A percentile compares a stretch with the other conserved stretches of the same genome.
Conservation (phyloP, 2,797 vertebrate genomes). For the Meda fulgida region DNA sequence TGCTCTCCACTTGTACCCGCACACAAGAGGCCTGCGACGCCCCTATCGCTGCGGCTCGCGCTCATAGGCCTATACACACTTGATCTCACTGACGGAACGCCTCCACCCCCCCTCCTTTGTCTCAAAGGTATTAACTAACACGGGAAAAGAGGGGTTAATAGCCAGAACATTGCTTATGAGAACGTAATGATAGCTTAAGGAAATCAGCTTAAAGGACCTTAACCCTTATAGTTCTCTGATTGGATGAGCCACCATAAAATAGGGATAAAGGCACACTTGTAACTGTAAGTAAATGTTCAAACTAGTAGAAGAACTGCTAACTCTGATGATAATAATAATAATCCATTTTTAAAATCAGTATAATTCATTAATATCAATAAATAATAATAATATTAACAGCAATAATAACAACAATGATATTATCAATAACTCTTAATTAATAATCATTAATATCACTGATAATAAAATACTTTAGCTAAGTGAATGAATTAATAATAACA, state of each 20-base stretch:
- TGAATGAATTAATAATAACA: background rate
- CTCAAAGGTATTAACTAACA: conserved; percentile 7
- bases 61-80: conserved; percentile 41
- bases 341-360: background rate
- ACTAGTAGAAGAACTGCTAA: background rate
- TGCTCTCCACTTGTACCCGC: conserved; percentile 50
- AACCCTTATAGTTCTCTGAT: conserved; percentile 11
- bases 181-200: conserved; percentile 41
- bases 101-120: conserved; percentile 34
- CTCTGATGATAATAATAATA: background rate
- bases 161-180: conserved; percentile 25
- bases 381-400: background rate
- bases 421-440: background rate
- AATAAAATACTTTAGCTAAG: background rate
- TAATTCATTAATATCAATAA: background rate
- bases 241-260: background rate
- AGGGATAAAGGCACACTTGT: background rate
- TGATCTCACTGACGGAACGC: conserved; percentile 32
- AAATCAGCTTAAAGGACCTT: conserved; percentile 34
- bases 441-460: background rate
- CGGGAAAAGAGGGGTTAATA: conserved; percentile 45
- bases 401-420: background rate
- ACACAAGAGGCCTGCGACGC: conserved; percentile 9
- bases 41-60: background rate
- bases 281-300: background rate